A percentile compares a stretch with the other conserved stretches of the same genome.
phyloP scores from a whole-genome alignment of 2,113 vertebrate genomes.

The Melanotaenia duboulayi region DNA sequence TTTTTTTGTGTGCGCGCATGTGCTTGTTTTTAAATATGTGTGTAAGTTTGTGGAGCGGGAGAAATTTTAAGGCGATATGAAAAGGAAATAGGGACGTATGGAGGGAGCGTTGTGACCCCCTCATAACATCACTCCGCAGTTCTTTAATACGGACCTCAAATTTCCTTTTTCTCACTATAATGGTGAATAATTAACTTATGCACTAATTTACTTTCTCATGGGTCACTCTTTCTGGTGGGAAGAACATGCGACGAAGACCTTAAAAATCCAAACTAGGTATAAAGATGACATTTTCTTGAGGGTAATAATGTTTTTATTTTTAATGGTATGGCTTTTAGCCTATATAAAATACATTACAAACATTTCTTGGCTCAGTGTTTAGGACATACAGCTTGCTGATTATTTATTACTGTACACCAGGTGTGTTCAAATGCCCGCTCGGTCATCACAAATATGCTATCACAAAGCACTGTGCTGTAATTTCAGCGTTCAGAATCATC shows the following conservation, averaged over 20 bases:
- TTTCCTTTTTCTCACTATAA: conserved; percentile 3
- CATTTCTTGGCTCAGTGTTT: too few species aligned
- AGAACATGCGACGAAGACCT: not conserved
- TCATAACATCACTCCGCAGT: conserved; percentile 4
- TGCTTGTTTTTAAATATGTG: conserved; percentile 66
- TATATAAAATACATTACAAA: too few species aligned
- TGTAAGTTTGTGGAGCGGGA: conserved; percentile 27
- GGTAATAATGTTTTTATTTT: not conserved
- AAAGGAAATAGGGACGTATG: not conserved
- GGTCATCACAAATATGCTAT: too few species aligned
- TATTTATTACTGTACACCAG: too few species aligned
- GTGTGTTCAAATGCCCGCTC: too few species aligned
- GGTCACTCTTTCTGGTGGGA: not conserved
- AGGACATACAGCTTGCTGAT: too few species aligned
- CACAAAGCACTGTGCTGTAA: too few species aligned
- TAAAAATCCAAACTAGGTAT: not conserved
- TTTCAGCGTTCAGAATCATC: not conserved
- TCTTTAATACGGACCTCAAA: not conserved
- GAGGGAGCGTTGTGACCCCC: conserved; percentile 16
- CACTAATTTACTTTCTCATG: conserved; percentile 1
- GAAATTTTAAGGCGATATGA: conserved; percentile 78
- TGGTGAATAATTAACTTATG: conserved; percentile 10
- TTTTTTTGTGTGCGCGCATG: conserved; percentile 52
- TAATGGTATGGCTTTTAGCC: too few species aligned
- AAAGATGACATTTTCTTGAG: not conserved